Evolutionary conservation across 2,797 vertebrate genomes (phyloP).

Genomic region (Neopelma chrysocephalum): DNA sequence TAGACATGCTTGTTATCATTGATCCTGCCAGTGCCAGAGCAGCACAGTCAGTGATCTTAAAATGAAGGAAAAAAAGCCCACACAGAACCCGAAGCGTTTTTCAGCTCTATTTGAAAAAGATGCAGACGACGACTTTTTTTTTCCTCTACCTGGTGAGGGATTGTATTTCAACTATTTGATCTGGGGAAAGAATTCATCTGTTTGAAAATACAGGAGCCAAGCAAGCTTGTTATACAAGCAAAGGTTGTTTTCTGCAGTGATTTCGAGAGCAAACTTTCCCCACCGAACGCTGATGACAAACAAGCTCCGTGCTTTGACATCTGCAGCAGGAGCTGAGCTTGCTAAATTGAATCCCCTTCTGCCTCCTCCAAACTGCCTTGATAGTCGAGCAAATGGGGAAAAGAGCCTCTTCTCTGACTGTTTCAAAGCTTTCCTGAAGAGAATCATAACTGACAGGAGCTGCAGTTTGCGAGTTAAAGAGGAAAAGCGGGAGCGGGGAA

Average conservation of each 20-base stretch:
- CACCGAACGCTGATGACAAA: not conserved
- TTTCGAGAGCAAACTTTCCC: not conserved
- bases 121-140: not conserved
- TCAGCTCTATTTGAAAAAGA: not conserved
- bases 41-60: not conserved
- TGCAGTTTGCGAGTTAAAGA: fast-evolving
- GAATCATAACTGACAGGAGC: not conserved
- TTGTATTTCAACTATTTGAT: not conserved
- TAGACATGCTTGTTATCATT: not conserved
- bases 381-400: not conserved
- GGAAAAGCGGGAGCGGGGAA: not conserved
- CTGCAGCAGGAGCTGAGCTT: not conserved
- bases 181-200: not conserved
- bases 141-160: not conserved
- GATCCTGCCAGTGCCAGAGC: not conserved
- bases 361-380: not conserved
- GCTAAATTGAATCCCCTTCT: not conserved
- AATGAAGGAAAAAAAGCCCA: not conserved
- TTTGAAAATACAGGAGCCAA: not conserved
- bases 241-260: not conserved
- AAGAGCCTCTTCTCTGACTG: not conserved
- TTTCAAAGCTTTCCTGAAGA: not conserved
- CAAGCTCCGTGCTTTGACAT: not conserved
- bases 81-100: not conserved
- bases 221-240: not conserved